Base-by-base conservation (phyloP, 37 sponge, comb jelly and placozoan genomes). In the Axinella damicornis region DNA sequence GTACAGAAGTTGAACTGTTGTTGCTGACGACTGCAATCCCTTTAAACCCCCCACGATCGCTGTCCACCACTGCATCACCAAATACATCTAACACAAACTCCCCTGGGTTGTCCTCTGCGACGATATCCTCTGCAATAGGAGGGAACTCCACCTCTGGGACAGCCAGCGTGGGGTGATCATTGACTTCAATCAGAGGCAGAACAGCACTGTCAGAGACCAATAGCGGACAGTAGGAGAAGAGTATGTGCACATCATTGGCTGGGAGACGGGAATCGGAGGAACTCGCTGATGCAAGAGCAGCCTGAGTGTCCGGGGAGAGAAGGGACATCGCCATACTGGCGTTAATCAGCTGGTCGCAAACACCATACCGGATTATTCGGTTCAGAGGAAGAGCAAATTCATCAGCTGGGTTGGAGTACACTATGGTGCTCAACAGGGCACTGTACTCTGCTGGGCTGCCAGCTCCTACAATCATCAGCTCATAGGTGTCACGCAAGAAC, bases 361-460 rank as follows among this genome's bases (percentile, higher is more conserved):
- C 92, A 70, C 73, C 63, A 53, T 74, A 89, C 21, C 34, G 25
- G 20, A 93, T 86, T n/a, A 36, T 89, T 67, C 94, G 77, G n/a
- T 74, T 53, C 19, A 88, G 73, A 37, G 89, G 86, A 2, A 41
- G 39, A 12, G 62, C 40, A n/a, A 93, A 71, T 33, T 74, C 69
- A 46, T 84, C 87, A 55, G 87, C 83, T 24, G 53, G 36, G 58
- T 85, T 93, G 31, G 70, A 62, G 75, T 93, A 93, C 14, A 41
- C 67, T 2, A 85, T 69, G 14, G 32, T 30, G 67, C 73, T 66
- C 13, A 93, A 75, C 12, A 86, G 25, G n/a, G 22, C 37, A 22
- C 78, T 40, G 54, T 85, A 89, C 14, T 62, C 20, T 2, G 6
- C 57, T 4, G 90, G 58, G 19, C 70, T 66, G 30, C 57, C 87